Base-by-base conservation (phyloP, 2,797 vertebrate genomes). In the Platalea minor region DNA sequence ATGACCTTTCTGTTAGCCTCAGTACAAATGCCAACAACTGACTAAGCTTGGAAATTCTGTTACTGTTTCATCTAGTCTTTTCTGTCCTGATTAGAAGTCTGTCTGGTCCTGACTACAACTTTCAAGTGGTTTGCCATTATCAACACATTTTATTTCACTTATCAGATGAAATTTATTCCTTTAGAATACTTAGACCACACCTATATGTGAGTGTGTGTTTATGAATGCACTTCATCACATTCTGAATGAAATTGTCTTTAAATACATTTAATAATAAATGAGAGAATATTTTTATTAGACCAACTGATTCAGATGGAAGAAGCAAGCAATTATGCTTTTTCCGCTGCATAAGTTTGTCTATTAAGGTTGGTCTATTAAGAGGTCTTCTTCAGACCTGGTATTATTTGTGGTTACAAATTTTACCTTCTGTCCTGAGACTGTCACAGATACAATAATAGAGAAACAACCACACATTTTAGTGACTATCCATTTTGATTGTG, bases 331-430 rank as follows among this genome's bases (percentile, higher is more conserved):
- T 78, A 50, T 89, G 13, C 53, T 63, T 89, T 78, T 78, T 67
- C 24, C 10, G 20, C 15, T 46, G 5, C 1, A 0, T 57, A 13
- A 11, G 1, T 84, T 78, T 17, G 1, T 74, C 48, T 81, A 2
- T 74, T 65, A 1, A 1, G 5, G 14, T 76, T 83, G 20, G 5
- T 63, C 43, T 59, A 1, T 46, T 86, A 41, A 77, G 31, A 14
- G 3, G 0, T 63, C 17, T 81, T 85, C 24, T 85, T 53, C 63
- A 81, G 29, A 7, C 9, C 21, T 72, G 17, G 6, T 72, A 29
- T 53, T 68, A 61, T 86, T 72, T 78, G 21, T 63, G 25, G 12
- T 43, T 68, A 41, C 9, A 81, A 37, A n/a, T 78, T 54, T 77
- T 80, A 17, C 33, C 21, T 65, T 76, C n/a, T 80, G 3, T 80